Evolutionary conservation across 2,888 invertebrate genomes (phyloP).

Genomic region (Gymnocheta viridis): DNA sequence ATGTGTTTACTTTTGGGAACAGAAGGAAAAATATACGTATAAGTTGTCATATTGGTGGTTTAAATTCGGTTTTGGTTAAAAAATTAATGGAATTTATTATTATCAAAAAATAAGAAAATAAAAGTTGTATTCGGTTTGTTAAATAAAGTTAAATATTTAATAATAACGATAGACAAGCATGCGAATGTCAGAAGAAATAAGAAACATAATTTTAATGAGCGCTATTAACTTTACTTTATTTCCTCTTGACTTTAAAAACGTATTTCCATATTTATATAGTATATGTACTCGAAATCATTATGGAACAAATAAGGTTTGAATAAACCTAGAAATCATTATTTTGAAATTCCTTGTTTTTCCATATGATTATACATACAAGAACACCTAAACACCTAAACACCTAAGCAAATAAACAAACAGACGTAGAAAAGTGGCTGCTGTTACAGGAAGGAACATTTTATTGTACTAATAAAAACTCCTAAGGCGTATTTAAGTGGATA

Average conservation of each 20-base stretch:
- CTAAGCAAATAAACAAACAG: background rate
- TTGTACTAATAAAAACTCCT: conserved; percentile 51
- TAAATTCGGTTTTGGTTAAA: background rate
- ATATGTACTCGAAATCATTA: background rate
- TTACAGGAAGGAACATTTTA: conserved; percentile 12
- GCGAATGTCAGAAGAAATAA: background rate
- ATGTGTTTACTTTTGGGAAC: conserved; percentile 17
- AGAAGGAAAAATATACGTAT: background rate
- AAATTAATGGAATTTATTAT: conserved; percentile 28
- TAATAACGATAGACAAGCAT: background rate
- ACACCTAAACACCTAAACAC: background rate
- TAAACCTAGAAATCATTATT: conserved; percentile 3
- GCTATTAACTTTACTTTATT: background rate
- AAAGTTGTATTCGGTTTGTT: conserved; percentile 4
- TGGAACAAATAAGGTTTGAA: no score
- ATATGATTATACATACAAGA: background rate
- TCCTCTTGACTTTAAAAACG: background rate
- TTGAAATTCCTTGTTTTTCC: conserved; percentile 15
- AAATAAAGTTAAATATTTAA: background rate
- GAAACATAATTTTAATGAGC: background rate
- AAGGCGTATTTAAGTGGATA: conserved; percentile 7
- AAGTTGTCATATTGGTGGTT: conserved; percentile 2
- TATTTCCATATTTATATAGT: no score
- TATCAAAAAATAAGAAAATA: background rate
- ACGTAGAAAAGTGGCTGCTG: background rate